Evolutionary conservation across 2,113 vertebrate species (phyloP), one percentile per base, ranked within the genome.

Genomic region (Odontophorus gujanensis): DNA sequence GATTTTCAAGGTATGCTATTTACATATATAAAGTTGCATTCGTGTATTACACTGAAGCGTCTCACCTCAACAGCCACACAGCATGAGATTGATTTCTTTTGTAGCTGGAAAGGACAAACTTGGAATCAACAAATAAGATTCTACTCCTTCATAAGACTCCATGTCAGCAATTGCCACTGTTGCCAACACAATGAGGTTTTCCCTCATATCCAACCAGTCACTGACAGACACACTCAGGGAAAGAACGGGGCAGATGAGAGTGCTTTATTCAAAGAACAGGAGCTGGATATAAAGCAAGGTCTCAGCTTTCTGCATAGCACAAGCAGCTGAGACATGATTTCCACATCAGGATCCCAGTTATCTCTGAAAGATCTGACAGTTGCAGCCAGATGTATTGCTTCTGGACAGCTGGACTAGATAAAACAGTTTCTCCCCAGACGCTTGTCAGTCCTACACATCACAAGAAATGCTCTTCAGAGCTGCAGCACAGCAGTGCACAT

Each of bases 61-160:
- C 78, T 96, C 51, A 51, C 86, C 66, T 94, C 90, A 85, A 90
- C 42, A 90, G 85, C 40, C 68, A 72, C 67, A 55, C 87, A 81
- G 74, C 38, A 77, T 77, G 85, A 95, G 92, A 93, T 4, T 95
- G 87, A 96, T 96, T 94, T 92, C 81, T 93, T 91, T 92, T 85
- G 57, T 79, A 81, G 74, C 82, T 92, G 61, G 68, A 94, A 94
- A 94, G 81, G 53, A 94, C 77, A 93, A 91, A 93, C 40, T 91
- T 74, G 34, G 42, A 93, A 92, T 92, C 53, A 76, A 73, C 63
- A 95, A 87, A 83, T 81, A 85, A 76, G 50, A 40, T 65, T 81
- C 53, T 72, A 10, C 82, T 51, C 57, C 62, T 88, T 55, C 74
- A 61, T 36, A 91, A 85, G 48, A 66, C 42, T 66, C 47, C 20